A percentile compares a stretch with the other conserved stretches of the same genome.
phyloP scores from a whole-genome alignment of 2,888 invertebrate species.

The Drosophila affinis region DNA sequence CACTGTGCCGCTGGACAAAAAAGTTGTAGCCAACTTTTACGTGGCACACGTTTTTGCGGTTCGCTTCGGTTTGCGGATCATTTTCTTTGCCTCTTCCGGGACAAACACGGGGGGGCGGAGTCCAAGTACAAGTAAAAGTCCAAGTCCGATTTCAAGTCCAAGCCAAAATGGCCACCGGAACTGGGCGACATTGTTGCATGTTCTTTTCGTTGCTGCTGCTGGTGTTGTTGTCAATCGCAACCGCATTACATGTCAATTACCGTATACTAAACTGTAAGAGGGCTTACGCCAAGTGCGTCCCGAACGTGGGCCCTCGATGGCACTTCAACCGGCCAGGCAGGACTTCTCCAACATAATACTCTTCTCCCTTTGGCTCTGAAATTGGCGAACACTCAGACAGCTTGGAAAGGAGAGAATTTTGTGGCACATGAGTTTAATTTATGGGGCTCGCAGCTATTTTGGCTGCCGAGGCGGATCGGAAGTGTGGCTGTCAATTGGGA shows the following conservation, averaged over 20 bases:
- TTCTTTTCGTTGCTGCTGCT: constrained; percentile 24
- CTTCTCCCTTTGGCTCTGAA: constrained; percentile 15
- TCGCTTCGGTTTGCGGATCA: constrained; percentile 25
- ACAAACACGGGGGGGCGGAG: background rate
- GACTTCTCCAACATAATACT: constrained; percentile 50
- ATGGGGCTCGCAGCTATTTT: constrained; percentile 77
- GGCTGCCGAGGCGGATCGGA: constrained; percentile 72
- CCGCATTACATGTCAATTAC: constrained; percentile 79
- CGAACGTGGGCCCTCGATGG: constrained; percentile 46
- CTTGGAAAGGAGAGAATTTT: constrained; percentile 48
- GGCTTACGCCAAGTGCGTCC: constrained; percentile 67
- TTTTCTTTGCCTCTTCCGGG: constrained; percentile 21
- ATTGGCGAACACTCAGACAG: constrained; percentile 9
- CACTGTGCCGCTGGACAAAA: constrained; percentile 45
- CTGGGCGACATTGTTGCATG: constrained; percentile 54
- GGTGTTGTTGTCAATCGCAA: constrained; percentile 70
- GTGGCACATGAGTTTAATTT: constrained; percentile 78
- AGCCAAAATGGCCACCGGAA: constrained; percentile 65
- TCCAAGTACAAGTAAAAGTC: constrained; percentile 27
- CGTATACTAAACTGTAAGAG: constrained; percentile 71
- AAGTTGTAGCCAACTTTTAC: constrained; percentile 44
- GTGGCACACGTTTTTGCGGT: constrained; percentile 50
- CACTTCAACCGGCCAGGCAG: constrained; percentile 14
- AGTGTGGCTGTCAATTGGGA: constrained; percentile 78
- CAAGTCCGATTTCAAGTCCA: constrained; percentile 29